Percentiles rank a stretch among this genome's conserved stretches.
phyloP scores from a whole-genome alignment of 2,797 vertebrate genomes.

The Bradypodion pumilum region DNA sequence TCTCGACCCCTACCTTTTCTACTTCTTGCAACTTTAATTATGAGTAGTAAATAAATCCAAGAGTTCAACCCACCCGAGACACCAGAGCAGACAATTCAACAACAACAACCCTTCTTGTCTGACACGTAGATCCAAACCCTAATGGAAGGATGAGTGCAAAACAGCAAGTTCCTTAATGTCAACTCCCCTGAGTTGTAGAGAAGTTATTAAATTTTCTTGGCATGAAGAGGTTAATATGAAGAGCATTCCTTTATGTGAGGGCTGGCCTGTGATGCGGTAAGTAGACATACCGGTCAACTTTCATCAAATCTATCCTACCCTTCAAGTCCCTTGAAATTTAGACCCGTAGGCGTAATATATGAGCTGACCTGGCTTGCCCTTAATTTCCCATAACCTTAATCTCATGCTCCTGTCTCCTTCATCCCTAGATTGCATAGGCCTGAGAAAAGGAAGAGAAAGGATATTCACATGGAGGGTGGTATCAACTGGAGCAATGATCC shows the following conservation, averaged over 20 bases:
- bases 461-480: not conserved
- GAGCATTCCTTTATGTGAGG: slow-evolving; percentile 29
- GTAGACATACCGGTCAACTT: not conserved
- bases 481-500: not conserved
- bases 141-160: not conserved
- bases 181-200: not conserved
- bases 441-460: not conserved
- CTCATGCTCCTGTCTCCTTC: slow-evolving; percentile 26
- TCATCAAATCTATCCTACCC: slow-evolving; percentile 34
- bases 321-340: slow-evolving; percentile 42
- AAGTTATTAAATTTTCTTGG: slow-evolving; percentile 26
- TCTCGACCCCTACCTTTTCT: not conserved
- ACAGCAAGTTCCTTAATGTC: not conserved
- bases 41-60: slow-evolving; percentile 17
- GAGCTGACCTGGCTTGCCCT: slow-evolving; percentile 39
- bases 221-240: slow-evolving; percentile 38
- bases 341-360: slow-evolving; percentile 31
- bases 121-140: not conserved
- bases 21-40: slow-evolving; percentile 9
- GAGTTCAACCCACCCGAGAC: not conserved
- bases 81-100: not conserved
- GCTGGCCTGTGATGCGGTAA: slow-evolving; percentile 11
- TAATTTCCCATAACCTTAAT: slow-evolving; percentile 45
- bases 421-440: slow-evolving; percentile 13
- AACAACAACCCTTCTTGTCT: not conserved